Percentiles rank a stretch among this genome's conserved stretches.
phyloP scores from a whole-genome alignment of 2,113 vertebrate genomes.

The Gila orcuttii region DNA sequence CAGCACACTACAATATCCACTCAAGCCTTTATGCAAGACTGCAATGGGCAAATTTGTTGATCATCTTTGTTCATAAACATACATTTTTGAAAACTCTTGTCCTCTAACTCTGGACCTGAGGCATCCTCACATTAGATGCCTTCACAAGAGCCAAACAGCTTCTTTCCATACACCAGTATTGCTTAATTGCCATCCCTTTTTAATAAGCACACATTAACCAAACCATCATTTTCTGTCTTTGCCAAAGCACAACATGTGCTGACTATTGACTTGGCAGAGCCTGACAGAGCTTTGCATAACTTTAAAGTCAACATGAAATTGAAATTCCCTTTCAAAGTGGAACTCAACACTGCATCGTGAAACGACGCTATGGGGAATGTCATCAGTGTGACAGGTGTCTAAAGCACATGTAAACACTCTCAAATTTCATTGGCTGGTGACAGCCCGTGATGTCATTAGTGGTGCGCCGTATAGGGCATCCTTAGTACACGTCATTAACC shows the following conservation, averaged over 20 bases:
- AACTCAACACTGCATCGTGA: too few species aligned
- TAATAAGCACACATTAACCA: conserved; percentile 58
- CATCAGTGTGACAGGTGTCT: too few species aligned
- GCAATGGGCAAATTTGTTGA: conserved; percentile 51
- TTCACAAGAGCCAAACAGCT: conserved; percentile 51
- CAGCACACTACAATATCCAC: conserved; percentile 60
- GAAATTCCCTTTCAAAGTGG: background rate
- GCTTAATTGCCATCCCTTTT: conserved; percentile 49
- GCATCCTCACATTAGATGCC: background rate
- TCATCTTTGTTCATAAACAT: conserved; percentile 61
- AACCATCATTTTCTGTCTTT: conserved; percentile 26
- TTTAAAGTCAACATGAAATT: background rate
- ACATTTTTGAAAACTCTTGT: conserved; percentile 49
- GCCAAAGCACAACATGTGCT: conserved; percentile 53
- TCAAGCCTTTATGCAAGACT: conserved; percentile 52
- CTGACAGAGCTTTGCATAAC: background rate
- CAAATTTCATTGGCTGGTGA: too few species aligned
- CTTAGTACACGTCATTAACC: too few species aligned
- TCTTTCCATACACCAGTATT: conserved; percentile 60
- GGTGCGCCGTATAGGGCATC: too few species aligned
- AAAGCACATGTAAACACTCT: too few species aligned
- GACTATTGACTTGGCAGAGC: conserved; percentile 47
- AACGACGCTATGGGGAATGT: too few species aligned
- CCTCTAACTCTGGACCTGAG: background rate
- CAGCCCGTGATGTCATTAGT: too few species aligned